Conservation (phyloP, 2,888 invertebrate species). For the Limnephilus auricula region DNA sequence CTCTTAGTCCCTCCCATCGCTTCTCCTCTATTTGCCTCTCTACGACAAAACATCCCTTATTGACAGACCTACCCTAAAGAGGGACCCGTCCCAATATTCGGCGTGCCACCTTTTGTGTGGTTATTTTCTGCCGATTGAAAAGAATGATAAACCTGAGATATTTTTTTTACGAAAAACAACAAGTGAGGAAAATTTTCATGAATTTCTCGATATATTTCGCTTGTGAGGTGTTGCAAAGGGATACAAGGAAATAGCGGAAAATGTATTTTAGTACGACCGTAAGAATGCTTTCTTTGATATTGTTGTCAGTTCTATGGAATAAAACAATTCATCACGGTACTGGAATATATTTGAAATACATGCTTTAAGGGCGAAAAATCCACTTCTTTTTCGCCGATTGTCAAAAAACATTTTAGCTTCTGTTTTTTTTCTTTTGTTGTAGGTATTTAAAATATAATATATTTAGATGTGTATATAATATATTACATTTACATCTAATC, state of each 20-base stretch:
- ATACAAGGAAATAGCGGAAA: neutral
- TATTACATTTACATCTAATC: too few relatives aligned
- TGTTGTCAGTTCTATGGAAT: neutral
- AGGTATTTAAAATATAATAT: too few relatives aligned
- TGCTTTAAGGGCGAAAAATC: neutral
- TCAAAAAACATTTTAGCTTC: too few relatives aligned
- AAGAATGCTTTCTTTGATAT: neutral
- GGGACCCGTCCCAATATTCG: neutral
- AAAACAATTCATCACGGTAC: neutral
- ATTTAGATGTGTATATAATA: too few relatives aligned
- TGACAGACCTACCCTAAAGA: neutral
- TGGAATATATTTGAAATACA: neutral
- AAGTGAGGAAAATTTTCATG: neutral
- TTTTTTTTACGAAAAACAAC: neutral
- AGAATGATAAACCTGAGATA: neutral
- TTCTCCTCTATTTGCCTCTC: neutral
- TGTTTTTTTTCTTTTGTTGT: too few relatives aligned
- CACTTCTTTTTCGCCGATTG: neutral
- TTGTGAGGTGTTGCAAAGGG: neutral
- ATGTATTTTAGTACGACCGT: neutral
- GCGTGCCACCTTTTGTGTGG: neutral
- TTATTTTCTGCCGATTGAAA: neutral
- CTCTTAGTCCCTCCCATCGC: neutral
- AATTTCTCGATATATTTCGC: neutral
- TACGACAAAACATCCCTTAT: neutral